Evolutionary conservation across 2,797 vertebrate genomes (phyloP).

Genomic region (Sylvia borin): DNA sequence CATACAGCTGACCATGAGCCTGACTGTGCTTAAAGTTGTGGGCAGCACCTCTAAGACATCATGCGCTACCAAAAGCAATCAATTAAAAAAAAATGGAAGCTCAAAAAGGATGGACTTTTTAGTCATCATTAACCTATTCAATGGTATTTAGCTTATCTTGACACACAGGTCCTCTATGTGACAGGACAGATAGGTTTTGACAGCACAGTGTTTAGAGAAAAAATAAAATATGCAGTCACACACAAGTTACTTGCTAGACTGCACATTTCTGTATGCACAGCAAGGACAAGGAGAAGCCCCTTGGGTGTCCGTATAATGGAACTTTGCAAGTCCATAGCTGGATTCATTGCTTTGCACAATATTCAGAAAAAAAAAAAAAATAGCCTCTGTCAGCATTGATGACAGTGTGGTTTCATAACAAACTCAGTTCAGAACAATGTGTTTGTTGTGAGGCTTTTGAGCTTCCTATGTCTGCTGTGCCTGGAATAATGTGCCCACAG

Average conservation of each 20-base stretch:
- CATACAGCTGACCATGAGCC: neutral
- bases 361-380: neutral
- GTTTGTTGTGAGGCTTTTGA: neutral
- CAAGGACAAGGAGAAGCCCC: constrained; percentile 59
- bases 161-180: neutral
- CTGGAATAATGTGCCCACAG: neutral
- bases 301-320: constrained; percentile 53
- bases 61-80: neutral
- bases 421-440: neutral
- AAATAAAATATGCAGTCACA: constrained; percentile 47
- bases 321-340: constrained; percentile 24
- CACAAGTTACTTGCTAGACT: constrained; percentile 56
- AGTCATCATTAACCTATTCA: neutral
- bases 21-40: neutral
- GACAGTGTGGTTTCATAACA: constrained; percentile 17
- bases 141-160: neutral
- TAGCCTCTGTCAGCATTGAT: constrained; percentile 34
- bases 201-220: neutral
- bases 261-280: constrained; percentile 26
- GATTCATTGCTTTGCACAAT: constrained; percentile 47
- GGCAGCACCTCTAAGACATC: neutral
- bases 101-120: neutral
- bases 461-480: neutral
- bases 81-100: neutral
- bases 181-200: neutral